Evolutionary conservation across 2,797 vertebrate species (phyloP).

Genomic region (Coregonus sp.): DNA sequence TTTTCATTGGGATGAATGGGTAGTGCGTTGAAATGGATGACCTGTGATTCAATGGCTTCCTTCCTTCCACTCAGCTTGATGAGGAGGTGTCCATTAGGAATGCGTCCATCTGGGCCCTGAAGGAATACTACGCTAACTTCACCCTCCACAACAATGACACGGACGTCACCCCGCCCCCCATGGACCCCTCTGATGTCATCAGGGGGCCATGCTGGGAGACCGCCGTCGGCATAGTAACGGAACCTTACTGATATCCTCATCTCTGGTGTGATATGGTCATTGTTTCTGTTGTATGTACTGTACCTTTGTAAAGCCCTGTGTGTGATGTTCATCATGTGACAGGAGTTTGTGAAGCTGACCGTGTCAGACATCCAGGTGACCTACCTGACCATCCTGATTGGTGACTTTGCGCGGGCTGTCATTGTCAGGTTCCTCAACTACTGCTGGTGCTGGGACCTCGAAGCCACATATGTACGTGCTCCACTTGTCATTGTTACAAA

Average conservation of each 20-base stretch:
- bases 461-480: slow-evolving; percentile 93
- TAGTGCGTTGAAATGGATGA: neutral
- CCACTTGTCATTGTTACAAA: neutral
- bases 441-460: slow-evolving; percentile 99
- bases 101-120: slow-evolving; percentile 82
- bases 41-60: slow-evolving; percentile 18
- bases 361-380: slow-evolving; percentile 96
- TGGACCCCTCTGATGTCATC: slow-evolving; percentile 86
- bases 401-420: slow-evolving; percentile 93
- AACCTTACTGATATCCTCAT: neutral
- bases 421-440: slow-evolving; percentile 98
- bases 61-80: slow-evolving; percentile 74
- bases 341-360: slow-evolving; percentile 96
- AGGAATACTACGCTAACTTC: slow-evolving; percentile 83
- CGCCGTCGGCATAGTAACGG: slow-evolving; percentile 88
- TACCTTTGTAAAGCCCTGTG: neutral
- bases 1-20: neutral
- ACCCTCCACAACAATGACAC: slow-evolving; percentile 69
- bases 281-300: neutral
- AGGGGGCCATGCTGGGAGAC: slow-evolving; percentile 99
- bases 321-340: slow-evolving; percentile 20
- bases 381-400: slow-evolving; percentile 93
- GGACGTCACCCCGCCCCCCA: slow-evolving; percentile 73
- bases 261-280: neutral
- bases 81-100: slow-evolving; percentile 87